A percentile compares a stretch with the other conserved stretches of the same genome.
Evolutionary conservation across 1,140 invertebrate species (phyloP).

Genomic region (Calephelis virginiensis): DNA sequence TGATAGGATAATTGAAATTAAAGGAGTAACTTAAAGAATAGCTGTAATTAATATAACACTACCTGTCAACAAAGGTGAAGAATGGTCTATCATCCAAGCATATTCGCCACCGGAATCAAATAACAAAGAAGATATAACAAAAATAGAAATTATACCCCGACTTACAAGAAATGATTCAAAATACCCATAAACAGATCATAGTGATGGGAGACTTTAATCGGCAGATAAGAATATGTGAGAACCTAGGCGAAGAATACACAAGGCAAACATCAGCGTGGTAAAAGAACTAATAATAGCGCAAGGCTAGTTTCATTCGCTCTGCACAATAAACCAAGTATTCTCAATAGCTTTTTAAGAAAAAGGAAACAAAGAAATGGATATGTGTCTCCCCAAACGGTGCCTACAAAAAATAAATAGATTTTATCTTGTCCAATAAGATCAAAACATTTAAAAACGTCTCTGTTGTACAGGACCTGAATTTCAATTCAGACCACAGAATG

Average conservation of each 20-base stretch:
- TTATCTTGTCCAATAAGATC: neutral
- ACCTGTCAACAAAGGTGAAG: neutral
- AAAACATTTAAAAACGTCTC: slow-evolving; percentile 9
- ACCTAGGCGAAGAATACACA: neutral
- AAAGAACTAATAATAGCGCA: neutral
- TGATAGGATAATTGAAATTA: slow-evolving; percentile 2
- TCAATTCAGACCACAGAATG: slow-evolving; percentile 19
- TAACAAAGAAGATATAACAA: neutral
- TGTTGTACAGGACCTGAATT: slow-evolving; percentile 3
- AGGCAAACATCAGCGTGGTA: neutral
- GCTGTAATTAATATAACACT: neutral
- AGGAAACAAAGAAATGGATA: slow-evolving; percentile 20
- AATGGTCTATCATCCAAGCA: slow-evolving; percentile 8
- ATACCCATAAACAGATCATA: slow-evolving; percentile 4
- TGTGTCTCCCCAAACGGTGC: neutral
- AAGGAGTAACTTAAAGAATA: slow-evolving; percentile 13
- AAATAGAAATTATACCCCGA: slow-evolving; percentile 3
- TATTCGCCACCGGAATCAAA: slow-evolving; percentile 3
- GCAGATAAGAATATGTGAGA: neutral
- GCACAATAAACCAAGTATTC: slow-evolving; percentile 19
- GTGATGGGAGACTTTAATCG: too few species aligned
- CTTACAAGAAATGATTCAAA: slow-evolving; percentile 1
- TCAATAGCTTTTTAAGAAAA: slow-evolving; percentile 20
- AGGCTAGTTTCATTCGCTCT: neutral
- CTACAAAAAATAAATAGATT: slow-evolving; percentile 11